Percentiles rank a stretch among this genome's conserved stretches.
Conservation (phyloP, 2,888 invertebrate species). For the Rhamnusium bicolor region DNA sequence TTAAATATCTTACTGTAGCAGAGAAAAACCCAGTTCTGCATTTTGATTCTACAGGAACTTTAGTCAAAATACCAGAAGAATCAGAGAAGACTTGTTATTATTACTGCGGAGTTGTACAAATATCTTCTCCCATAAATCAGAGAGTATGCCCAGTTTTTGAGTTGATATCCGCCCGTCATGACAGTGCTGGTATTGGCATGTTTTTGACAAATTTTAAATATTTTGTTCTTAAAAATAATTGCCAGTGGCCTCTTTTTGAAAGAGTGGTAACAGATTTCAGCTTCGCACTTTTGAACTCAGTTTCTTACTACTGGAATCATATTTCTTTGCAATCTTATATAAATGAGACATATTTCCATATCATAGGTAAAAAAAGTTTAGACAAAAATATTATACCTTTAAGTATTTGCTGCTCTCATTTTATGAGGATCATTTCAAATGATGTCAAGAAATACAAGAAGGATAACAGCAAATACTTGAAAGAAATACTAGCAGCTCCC, state of each 20-base stretch:
- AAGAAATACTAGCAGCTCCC: constrained; percentile 21
- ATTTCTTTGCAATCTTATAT: constrained; percentile 3
- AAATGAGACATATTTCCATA: neutral
- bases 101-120: constrained; percentile 21
- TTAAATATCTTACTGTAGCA: neutral
- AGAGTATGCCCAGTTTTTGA: constrained; percentile 14
- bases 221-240: constrained; percentile 1
- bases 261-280: constrained; percentile 16
- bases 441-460: constrained; percentile 7
- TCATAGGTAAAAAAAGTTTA: neutral
- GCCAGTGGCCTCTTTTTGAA: constrained; percentile 1
- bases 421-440: constrained; percentile 21
- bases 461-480: constrained; percentile 2
- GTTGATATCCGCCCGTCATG: constrained; percentile 1
- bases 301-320: constrained; percentile 11
- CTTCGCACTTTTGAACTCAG: neutral
- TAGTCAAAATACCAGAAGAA: neutral
- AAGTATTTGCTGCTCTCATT: constrained; percentile 17
- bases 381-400: neutral
- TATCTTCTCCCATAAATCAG: neutral
- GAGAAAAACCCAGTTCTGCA: constrained; percentile 6
- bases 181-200: constrained; percentile 1
- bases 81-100: constrained; percentile 14
- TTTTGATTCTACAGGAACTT: constrained; percentile 7
- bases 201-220: constrained; percentile 12